phyloP scores from a whole-genome alignment of 2,797 vertebrate genomes.

The Luscinia luscinia region DNA sequence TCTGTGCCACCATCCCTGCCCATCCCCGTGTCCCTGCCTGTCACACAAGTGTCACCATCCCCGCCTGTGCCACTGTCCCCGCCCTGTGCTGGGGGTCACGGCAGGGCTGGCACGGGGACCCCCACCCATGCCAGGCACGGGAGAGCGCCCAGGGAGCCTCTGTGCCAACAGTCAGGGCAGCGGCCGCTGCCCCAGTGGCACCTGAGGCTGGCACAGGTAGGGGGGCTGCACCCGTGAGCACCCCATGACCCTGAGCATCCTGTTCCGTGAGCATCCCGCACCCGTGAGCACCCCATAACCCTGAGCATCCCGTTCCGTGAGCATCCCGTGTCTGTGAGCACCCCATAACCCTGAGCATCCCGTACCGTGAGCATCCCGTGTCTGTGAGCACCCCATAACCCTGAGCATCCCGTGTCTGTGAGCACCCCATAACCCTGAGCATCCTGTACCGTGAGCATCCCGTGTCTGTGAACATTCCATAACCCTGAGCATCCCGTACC shows the following conservation, averaged over 20 bases:
- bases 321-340: not conserved
- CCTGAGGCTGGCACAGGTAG: not conserved
- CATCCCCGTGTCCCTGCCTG: not conserved
- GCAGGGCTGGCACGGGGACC: not conserved
- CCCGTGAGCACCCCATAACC: no score
- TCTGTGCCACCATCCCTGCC: not conserved
- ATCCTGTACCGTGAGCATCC: not conserved
- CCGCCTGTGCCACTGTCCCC: not conserved
- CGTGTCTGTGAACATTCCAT: no score
- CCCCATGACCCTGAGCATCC: not conserved
- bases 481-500: no score
- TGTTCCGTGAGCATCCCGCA: not conserved
- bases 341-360: not conserved
- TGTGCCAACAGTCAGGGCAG: not conserved
- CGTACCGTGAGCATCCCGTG: not conserved
- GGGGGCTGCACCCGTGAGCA: not conserved
- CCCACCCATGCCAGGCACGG: not conserved
- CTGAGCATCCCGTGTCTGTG: no score
- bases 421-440: not conserved
- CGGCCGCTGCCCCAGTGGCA: fast-evolving
- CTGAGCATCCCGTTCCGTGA: no score
- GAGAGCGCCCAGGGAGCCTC: not conserved
- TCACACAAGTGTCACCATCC: not conserved
- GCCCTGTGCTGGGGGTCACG: not conserved
- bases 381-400: no score